phyloP scores from a whole-genome alignment of 1,140 invertebrate species.

The Rhopalosiphum padi region DNA sequence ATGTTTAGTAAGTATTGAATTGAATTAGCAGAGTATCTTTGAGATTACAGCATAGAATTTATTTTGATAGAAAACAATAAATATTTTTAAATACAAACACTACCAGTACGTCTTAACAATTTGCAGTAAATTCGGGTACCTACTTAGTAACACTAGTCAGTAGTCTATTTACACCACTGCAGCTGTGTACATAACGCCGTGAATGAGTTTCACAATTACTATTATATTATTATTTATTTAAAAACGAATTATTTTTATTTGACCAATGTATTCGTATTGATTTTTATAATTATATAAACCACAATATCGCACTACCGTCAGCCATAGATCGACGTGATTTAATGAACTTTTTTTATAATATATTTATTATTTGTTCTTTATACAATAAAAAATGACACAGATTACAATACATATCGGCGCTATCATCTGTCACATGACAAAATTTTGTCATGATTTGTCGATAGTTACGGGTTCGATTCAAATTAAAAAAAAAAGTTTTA shows the following conservation, averaged over 20 bases:
- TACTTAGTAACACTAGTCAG: background rate
- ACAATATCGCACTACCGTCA: background rate
- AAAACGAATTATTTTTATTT: background rate
- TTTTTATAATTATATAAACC: background rate
- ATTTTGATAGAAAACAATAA: background rate
- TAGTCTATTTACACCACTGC: background rate
- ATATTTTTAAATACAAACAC: background rate
- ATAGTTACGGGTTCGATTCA: too few species aligned
- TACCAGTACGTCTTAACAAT: background rate
- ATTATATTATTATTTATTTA: background rate
- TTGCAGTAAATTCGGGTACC: background rate
- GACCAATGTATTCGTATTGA: background rate
- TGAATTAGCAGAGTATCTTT: background rate
- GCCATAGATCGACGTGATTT: background rate
- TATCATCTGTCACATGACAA: too few species aligned
- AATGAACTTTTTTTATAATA: too few species aligned
- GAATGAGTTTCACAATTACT: background rate
- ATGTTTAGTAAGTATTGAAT: background rate
- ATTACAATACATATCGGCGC: too few species aligned
- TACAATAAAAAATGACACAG: too few species aligned
- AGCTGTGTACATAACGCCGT: background rate
- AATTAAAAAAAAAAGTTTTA: too few species aligned
- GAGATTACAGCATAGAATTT: too few species aligned
- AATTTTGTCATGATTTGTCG: too few species aligned
- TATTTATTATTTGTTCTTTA: too few species aligned